Evolutionary conservation across 2,888 invertebrate genomes (phyloP).

Genomic region (Drosophila ezoana): DNA sequence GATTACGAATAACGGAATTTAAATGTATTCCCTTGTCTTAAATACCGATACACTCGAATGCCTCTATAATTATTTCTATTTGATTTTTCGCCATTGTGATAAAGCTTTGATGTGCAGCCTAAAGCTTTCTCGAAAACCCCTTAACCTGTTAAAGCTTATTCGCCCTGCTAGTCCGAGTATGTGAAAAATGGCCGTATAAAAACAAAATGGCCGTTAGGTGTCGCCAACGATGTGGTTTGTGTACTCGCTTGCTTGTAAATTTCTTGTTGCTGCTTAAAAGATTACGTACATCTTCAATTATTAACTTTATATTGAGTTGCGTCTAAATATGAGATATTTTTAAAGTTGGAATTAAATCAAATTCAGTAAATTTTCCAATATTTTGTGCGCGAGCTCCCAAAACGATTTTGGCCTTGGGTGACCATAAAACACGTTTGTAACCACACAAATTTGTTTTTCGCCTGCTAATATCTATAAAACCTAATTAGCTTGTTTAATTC

Average conservation of each 20-base stretch:
- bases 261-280: background rate
- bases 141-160: background rate
- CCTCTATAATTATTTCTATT: background rate
- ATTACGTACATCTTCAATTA: too few relatives aligned
- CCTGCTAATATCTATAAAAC: constrained; percentile 40
- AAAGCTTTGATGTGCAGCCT: constrained; percentile 2
- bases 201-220: constrained; percentile 25
- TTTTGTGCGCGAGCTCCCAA: background rate
- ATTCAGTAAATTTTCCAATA: too few relatives aligned
- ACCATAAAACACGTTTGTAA: background rate
- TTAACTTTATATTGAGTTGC: background rate
- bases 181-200: too few relatives aligned
- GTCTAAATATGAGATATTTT: background rate
- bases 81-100: background rate
- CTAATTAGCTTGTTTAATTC: constrained; percentile 69
- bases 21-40: background rate
- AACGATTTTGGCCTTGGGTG: background rate
- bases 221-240: constrained; percentile 25
- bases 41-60: background rate
- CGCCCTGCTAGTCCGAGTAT: background rate
- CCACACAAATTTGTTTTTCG: constrained; percentile 31
- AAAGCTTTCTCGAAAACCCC: background rate
- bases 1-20: too few relatives aligned
- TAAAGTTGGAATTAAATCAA: background rate
- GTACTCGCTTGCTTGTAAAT: constrained; percentile 5